Percentiles rank a stretch among this genome's conserved stretches.
Conservation (phyloP, 2,113 vertebrate genomes). For the Phylloscopus trochiloides region DNA sequence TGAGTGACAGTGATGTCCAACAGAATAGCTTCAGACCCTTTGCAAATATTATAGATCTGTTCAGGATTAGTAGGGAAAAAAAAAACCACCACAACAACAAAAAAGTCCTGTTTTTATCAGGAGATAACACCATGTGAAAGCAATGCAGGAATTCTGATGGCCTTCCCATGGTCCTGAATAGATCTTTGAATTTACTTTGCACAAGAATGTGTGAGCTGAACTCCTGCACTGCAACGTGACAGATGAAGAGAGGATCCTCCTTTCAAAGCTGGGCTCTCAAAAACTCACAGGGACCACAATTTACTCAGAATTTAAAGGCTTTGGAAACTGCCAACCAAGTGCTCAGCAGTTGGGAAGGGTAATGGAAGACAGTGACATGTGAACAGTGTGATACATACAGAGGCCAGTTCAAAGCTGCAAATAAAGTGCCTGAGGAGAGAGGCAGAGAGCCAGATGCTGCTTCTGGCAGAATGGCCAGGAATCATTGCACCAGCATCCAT, state of each 20-base stretch:
- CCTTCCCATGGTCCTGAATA: background rate
- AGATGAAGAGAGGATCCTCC: background rate
- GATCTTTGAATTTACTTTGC: background rate
- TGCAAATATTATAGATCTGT: background rate
- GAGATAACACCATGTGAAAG: background rate
- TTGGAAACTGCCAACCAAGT: conserved; percentile 13
- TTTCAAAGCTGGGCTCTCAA: background rate
- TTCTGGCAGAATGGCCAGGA: background rate
- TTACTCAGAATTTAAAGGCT: background rate
- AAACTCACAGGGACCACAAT: background rate
- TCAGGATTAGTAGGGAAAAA: background rate
- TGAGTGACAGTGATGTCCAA: background rate
- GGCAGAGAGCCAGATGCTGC: conserved; percentile 9
- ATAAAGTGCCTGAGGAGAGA: background rate
- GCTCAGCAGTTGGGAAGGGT: background rate
- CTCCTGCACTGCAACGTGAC: background rate
- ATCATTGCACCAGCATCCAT: background rate
- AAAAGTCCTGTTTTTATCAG: background rate
- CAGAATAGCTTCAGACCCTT: background rate
- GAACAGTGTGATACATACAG: conserved; percentile 6
- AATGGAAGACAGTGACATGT: conserved; percentile 6
- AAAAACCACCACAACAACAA: background rate
- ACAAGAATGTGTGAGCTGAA: background rate
- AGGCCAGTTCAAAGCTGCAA: conserved; percentile 27
- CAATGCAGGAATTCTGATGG: background rate